A percentile compares a stretch with the other conserved stretches of the same genome.
phyloP scores from a whole-genome alignment of 2,113 vertebrate genomes.

The Hepsetus odoe region DNA sequence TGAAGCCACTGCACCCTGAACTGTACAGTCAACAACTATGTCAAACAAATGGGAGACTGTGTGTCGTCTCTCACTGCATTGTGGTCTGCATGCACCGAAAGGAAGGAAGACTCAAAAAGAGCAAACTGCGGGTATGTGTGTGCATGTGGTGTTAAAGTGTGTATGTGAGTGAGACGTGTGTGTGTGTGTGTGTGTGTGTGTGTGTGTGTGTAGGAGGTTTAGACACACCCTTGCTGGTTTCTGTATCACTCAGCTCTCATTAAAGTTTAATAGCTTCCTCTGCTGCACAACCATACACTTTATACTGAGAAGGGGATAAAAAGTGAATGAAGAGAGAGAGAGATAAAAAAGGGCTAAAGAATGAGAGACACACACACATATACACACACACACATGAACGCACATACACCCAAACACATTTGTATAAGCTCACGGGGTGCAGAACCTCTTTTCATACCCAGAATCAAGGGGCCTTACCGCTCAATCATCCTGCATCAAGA shows the following conservation, averaged over 20 bases:
- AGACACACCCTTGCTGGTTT: slow-evolving; percentile 83
- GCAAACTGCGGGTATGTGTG: slow-evolving; percentile 2
- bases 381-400: neutral
- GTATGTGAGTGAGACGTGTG: slow-evolving; percentile 18
- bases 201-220: slow-evolving; percentile 59
- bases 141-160: slow-evolving; percentile 22
- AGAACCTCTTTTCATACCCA: no score
- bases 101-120: slow-evolving; percentile 30
- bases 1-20: no score
- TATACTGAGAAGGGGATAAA: slow-evolving; percentile 63
- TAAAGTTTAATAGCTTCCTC: slow-evolving; percentile 88
- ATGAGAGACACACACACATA: neutral
- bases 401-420: slow-evolving; percentile 8
- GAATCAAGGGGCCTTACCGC: no score
- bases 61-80: neutral
- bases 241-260: slow-evolving; percentile 81
- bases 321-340: slow-evolving; percentile 46
- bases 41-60: neutral
- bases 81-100: slow-evolving; percentile 28
- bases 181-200: slow-evolving; percentile 24
- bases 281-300: slow-evolving; percentile 70
- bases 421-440: neutral
- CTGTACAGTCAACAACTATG: neutral
- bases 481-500: no score
- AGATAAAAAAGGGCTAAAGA: slow-evolving; percentile 19